Evolutionary conservation across 2,888 invertebrate genomes (phyloP).

Genomic region (Cotesia congregata): DNA sequence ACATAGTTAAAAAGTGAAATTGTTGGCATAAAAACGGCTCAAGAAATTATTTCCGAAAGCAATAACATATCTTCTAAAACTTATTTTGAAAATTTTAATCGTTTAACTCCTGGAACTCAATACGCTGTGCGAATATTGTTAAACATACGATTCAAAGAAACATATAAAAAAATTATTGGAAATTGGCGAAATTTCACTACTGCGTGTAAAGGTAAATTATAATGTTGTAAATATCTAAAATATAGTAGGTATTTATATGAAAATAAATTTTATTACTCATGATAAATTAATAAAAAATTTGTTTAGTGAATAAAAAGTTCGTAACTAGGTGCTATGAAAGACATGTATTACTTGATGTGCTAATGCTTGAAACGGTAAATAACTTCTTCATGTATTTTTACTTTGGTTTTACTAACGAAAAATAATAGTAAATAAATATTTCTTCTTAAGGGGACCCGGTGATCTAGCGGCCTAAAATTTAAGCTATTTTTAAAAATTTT

Average conservation of each 20-base stretch:
- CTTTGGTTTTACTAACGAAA: no score
- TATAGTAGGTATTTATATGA: neutral
- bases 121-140: neutral
- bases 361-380: no score
- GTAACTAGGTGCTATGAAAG: no score
- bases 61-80: neutral
- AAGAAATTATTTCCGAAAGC: neutral
- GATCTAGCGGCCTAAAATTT: no score
- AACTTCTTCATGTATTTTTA: no score
- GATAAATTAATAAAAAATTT: no score
- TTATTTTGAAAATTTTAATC: neutral
- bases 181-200: neutral
- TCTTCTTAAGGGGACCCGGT: no score
- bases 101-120: neutral
- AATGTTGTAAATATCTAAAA: neutral
- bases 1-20: neutral
- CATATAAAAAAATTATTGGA: neutral
- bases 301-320: no score
- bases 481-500: no score
- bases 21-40: neutral
- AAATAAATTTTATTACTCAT: no score
- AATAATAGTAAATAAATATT: no score
- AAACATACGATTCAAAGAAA: neutral
- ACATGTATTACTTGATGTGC: no score
- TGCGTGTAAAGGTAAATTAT: neutral